Conservation (phyloP, 1,140 invertebrate genomes). For the Aphelinus certus region DNA sequence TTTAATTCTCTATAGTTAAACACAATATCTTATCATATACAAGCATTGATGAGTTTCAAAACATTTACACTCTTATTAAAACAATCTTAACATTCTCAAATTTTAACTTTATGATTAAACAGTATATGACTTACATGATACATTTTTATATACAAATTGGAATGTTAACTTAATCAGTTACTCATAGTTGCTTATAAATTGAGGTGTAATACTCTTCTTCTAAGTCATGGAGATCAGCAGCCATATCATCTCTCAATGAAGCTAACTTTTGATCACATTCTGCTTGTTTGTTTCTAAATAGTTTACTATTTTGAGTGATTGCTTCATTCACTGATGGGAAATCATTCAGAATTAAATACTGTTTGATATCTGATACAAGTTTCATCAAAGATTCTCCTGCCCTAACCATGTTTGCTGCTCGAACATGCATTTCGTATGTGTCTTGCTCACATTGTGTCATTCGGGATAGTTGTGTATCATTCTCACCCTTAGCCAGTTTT, state of each 20-base stretch:
- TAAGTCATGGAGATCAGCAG: constrained; percentile 92
- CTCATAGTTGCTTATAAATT: constrained; percentile 80
- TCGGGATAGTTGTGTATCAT: constrained; percentile 86
- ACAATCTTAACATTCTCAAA: too few species aligned
- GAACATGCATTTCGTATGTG: constrained; percentile 96
- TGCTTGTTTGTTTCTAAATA: constrained; percentile 88
- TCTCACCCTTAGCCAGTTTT: constrained; percentile 91
- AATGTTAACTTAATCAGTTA: too few species aligned
- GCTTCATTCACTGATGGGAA: constrained; percentile 97
- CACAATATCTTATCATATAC: too few species aligned
- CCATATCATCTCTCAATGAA: constrained; percentile 92
- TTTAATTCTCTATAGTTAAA: too few species aligned
- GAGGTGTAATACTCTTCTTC: constrained; percentile 99
- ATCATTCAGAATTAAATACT: constrained; percentile 96
- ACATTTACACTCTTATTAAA: too few species aligned
- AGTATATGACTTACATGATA: too few species aligned
- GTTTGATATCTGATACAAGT: constrained; percentile 94
- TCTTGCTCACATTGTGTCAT: constrained; percentile 94
- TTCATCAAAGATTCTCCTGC: constrained; percentile 97
- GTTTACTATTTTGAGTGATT: constrained; percentile 88
- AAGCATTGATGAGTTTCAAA: too few species aligned
- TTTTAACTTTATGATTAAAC: too few species aligned
- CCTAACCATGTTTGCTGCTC: constrained; percentile 93
- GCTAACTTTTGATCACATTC: constrained; percentile 95
- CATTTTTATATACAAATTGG: too few species aligned